Evolutionary conservation across 1,140 invertebrate genomes (phyloP).

Genomic region (Anoplophora glabripennis): DNA sequence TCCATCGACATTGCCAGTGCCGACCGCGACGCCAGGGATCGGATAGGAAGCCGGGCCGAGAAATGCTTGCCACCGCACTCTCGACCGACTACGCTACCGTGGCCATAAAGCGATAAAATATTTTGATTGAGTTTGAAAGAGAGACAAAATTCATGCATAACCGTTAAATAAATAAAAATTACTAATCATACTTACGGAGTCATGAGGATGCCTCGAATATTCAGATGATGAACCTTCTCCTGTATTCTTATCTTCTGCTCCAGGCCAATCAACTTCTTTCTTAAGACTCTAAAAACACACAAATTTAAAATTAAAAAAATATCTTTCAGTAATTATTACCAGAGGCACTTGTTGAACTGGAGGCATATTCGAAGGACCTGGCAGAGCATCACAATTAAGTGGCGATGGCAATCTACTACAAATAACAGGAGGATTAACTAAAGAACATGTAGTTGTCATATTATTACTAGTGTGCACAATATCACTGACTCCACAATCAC

Average conservation of each 20-base stretch:
- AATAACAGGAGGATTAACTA: conserved; percentile 9
- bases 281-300: conserved; percentile 70
- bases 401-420: conserved; percentile 59
- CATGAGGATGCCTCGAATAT: conserved; percentile 69
- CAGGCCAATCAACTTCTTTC: conserved; percentile 83
- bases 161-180: no score
- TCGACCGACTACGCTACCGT: no score
- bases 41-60: no score
- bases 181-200: conserved; percentile 66
- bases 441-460: conserved; percentile 21
- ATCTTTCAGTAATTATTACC: conserved; percentile 53
- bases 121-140: no score
- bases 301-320: conserved; percentile 1
- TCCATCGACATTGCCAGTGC: no score
- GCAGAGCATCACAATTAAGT: conserved; percentile 64
- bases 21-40: no score
- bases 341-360: conserved; percentile 83
- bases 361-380: conserved; percentile 72
- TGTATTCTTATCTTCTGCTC: conserved; percentile 76
- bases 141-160: no score
- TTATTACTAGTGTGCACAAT: conserved; percentile 54
- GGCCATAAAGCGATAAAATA: no score
- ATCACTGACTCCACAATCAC: conserved; percentile 52
- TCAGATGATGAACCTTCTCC: conserved; percentile 65
- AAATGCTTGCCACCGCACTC: no score